phyloP scores from a whole-genome alignment of 2,888 invertebrate species.

The Cerastis leucographa region DNA sequence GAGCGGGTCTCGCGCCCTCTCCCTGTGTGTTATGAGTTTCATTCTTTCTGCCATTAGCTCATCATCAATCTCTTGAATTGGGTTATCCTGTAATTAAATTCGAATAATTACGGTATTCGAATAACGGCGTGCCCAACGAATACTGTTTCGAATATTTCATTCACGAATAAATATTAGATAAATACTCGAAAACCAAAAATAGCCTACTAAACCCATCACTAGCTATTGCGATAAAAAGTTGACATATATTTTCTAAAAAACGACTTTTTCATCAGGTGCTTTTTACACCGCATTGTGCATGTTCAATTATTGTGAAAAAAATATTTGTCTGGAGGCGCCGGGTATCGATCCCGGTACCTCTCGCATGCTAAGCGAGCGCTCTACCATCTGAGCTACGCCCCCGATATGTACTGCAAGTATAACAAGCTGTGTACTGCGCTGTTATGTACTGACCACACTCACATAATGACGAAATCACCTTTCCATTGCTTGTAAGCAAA shows the following conservation, averaged over 20 bases:
- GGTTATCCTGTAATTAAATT: too few species aligned
- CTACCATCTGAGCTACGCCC: constrained; percentile 91
- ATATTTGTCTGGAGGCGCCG: constrained; percentile 86
- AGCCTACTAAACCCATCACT: background rate
- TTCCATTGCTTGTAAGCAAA: background rate
- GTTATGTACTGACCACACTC: constrained; percentile 4
- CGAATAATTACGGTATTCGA: too few species aligned
- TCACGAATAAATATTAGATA: too few species aligned
- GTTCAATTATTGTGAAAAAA: background rate
- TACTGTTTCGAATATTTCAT: too few species aligned
- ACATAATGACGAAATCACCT: background rate
- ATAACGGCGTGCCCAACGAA: too few species aligned
- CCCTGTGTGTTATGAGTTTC: too few species aligned
- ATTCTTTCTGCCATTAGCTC: too few species aligned
- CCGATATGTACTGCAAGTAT: constrained; percentile 83
- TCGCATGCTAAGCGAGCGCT: constrained; percentile 91
- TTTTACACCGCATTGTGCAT: background rate
- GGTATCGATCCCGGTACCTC: constrained; percentile 91
- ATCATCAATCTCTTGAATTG: too few species aligned
- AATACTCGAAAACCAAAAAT: too few species aligned
- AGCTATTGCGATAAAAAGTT: too few species aligned
- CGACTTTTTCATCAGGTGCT: background rate
- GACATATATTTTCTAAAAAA: background rate
- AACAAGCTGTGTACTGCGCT: background rate
- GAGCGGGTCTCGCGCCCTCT: too few species aligned